Percentiles rank a stretch among this genome's conserved stretches.
These are phyloP conservation scores for Musca vetustissima DNA, from an alignment of 1,140 invertebrate species.

Conservation along the genomic window DNA sequence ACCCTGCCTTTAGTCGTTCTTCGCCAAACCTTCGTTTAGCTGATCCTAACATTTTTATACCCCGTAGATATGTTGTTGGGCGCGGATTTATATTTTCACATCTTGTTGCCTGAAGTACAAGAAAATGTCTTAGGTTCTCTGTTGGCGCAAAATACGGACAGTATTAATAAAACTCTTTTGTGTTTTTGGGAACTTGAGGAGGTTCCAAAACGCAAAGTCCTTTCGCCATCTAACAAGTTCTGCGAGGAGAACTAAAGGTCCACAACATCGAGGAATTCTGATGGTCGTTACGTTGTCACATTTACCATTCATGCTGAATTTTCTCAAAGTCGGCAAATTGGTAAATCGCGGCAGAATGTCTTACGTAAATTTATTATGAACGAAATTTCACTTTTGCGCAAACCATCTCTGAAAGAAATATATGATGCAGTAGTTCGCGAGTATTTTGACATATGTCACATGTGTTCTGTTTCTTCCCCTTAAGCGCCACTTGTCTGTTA, in stretches of 20 bases:
- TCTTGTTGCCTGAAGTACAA: too few relatives aligned
- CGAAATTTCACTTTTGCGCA: background rate
- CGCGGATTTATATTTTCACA: too few relatives aligned
- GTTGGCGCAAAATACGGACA: background rate
- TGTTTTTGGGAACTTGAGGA: background rate
- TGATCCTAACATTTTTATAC: too few relatives aligned
- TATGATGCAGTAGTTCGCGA: slow-evolving; percentile 7
- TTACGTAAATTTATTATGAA: background rate
- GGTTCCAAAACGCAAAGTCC: background rate
- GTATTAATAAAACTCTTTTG: background rate
- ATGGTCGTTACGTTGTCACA: background rate
- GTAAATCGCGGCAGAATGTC: background rate
- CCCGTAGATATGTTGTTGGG: too few relatives aligned
- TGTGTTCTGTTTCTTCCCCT: background rate
- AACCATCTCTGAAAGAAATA: background rate
- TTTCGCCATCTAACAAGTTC: background rate
- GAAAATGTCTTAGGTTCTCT: too few relatives aligned
- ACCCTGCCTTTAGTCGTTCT: too few relatives aligned
- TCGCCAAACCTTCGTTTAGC: too few relatives aligned
- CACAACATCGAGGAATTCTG: too few relatives aligned
- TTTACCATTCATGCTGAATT: background rate
- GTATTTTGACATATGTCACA: background rate
- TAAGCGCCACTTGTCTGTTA: too few relatives aligned
- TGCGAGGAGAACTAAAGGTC: background rate
- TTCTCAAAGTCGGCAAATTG: background rate